phyloP scores from a whole-genome alignment of 1,140 invertebrate genomes.

The Xylocopa sonorina region DNA sequence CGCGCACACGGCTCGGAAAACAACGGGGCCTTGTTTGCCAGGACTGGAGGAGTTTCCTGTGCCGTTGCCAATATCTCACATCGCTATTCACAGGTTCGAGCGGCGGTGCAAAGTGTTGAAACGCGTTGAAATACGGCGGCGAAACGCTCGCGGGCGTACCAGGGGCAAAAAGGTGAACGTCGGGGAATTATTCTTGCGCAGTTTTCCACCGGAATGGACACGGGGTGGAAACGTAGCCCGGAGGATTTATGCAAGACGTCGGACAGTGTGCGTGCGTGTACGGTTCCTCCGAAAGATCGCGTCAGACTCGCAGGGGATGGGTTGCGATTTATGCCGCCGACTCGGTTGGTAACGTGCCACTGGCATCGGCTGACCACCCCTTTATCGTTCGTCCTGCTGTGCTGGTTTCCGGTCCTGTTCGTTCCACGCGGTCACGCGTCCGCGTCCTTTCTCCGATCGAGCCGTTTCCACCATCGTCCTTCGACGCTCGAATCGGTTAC shows the following conservation, averaged over 20 bases:
- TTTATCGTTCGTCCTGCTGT: constrained; percentile 16
- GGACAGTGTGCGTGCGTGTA: neutral
- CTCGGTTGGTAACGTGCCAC: constrained; percentile 35
- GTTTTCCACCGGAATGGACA: neutral
- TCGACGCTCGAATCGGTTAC: neutral
- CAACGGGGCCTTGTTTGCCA: neutral
- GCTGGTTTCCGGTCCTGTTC: constrained; percentile 10
- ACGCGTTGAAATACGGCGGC: neutral
- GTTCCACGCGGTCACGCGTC: neutral
- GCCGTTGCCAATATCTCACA: neutral
- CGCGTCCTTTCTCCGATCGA: neutral
- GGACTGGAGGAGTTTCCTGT: neutral
- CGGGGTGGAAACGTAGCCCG: neutral
- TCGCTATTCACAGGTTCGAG: neutral
- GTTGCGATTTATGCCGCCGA: constrained; percentile 26
- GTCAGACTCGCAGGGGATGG: neutral
- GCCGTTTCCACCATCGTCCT: neutral
- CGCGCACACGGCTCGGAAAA: too few species aligned
- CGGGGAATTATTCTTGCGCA: constrained; percentile 30
- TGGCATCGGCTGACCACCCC: constrained; percentile 19
- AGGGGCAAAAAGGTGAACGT: neutral
- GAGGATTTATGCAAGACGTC: constrained; percentile 48
- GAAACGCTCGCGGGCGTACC: neutral
- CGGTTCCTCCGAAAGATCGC: constrained; percentile 29
- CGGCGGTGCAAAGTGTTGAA: neutral